Percentiles rank a stretch among this genome's conserved stretches.
These are phyloP conservation scores for Dione vanillae DNA, from an alignment of 2,888 invertebrate genomes.

Conservation along the genomic window DNA sequence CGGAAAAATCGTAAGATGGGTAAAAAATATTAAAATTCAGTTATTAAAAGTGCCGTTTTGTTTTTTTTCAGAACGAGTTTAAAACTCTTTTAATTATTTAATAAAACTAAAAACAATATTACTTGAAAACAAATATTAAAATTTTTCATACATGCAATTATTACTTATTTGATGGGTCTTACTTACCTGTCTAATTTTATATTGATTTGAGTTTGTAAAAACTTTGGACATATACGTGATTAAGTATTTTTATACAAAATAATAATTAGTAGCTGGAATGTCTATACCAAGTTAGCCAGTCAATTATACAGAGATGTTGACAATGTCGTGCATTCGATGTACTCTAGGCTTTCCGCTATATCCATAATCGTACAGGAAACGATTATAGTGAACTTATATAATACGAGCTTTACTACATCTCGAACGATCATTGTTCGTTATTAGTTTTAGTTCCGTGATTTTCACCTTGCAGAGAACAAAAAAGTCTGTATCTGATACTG, in stretches of 20 bases:
- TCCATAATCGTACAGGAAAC: constrained; percentile 66
- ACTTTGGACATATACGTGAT: neutral
- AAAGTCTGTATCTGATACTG: constrained; percentile 1
- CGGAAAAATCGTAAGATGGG: too few species aligned
- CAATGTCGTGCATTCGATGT: constrained; percentile 26
- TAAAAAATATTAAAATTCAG: too few species aligned
- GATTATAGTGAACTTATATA: constrained; percentile 49
- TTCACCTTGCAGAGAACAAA: constrained; percentile 39
- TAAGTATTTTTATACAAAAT: neutral
- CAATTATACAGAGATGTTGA: constrained; percentile 34
- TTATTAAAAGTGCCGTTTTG: too few species aligned
- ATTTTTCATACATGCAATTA: too few species aligned
- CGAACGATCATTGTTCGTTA: constrained; percentile 28
- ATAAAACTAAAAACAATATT: too few species aligned
- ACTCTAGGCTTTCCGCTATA: constrained; percentile 61
- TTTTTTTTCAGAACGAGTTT: too few species aligned
- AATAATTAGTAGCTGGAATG: neutral
- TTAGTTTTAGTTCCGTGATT: constrained; percentile 41
- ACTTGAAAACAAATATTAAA: too few species aligned
- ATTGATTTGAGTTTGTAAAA: neutral
- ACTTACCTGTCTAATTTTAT: too few species aligned
- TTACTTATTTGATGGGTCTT: too few species aligned
- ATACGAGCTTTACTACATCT: constrained; percentile 34
- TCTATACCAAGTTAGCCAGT: neutral
- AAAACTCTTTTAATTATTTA: too few species aligned